phyloP scores from a whole-genome alignment of 2,888 invertebrate species.

The Tiphia femorata region DNA sequence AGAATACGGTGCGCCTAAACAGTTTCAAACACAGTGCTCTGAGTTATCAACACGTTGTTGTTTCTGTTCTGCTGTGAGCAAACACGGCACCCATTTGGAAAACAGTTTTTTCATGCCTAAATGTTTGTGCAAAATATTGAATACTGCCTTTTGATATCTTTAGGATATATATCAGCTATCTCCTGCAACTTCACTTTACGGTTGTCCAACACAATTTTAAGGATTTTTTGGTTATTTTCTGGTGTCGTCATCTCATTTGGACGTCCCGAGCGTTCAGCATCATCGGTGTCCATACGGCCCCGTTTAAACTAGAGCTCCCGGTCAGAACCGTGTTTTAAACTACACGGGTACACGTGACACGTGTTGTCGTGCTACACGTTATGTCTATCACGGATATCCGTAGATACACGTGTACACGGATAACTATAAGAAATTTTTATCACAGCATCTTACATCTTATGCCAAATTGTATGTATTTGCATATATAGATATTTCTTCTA shows the following conservation, averaged over 20 bases:
- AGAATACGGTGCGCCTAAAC: slow-evolving; percentile 24
- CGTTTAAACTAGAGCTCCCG: too few relatives aligned
- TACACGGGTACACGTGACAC: too few relatives aligned
- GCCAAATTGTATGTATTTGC: too few relatives aligned
- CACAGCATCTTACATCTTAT: too few relatives aligned
- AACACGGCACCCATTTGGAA: background rate
- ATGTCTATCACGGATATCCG: too few relatives aligned
- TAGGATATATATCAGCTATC: slow-evolving; percentile 8
- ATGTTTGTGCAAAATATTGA: slow-evolving; percentile 12
- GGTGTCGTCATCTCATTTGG: background rate
- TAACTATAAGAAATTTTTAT: too few relatives aligned
- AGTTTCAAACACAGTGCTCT: too few relatives aligned
- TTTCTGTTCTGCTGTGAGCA: background rate
- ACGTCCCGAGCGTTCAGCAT: background rate
- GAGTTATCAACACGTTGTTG: background rate
- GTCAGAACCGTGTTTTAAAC: too few relatives aligned
- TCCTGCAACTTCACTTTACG: slow-evolving; percentile 6
- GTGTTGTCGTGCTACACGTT: too few relatives aligned
- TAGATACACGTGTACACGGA: too few relatives aligned
- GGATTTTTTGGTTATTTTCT: background rate
- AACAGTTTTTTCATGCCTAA: slow-evolving; percentile 4
- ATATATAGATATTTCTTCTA: too few relatives aligned
- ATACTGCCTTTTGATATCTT: slow-evolving; percentile 11
- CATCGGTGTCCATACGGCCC: background rate
- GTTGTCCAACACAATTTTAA: background rate